Percentiles rank a stretch among this genome's conserved stretches.
Evolutionary conservation across 2,888 invertebrate species (phyloP).

Genomic region (Schizotus pectinicornis): DNA sequence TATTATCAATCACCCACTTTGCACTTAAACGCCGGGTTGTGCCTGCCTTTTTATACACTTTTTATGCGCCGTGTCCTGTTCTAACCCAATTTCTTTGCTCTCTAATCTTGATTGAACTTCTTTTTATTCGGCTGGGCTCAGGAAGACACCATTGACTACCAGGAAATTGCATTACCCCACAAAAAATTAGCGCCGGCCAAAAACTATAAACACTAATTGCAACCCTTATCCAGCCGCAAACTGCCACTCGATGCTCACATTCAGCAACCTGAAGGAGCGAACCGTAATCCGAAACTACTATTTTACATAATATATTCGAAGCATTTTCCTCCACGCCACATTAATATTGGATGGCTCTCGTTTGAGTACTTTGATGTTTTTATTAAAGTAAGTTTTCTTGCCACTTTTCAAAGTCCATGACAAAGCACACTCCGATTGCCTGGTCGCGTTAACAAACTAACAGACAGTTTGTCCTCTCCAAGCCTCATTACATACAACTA

Average conservation of each 20-base stretch:
- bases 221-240: not conserved
- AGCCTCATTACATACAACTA: too few relatives aligned
- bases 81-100: slow-evolving; percentile 40
- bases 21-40: slow-evolving; percentile 39
- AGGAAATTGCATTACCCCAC: slow-evolving; percentile 24
- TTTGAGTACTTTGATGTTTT: too few relatives aligned
- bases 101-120: slow-evolving; percentile 45
- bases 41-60: slow-evolving; percentile 40
- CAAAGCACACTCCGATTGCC: too few relatives aligned
- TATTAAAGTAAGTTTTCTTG: not conserved
- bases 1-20: slow-evolving; percentile 44
- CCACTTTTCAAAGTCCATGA: not conserved
- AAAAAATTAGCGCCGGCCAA: slow-evolving; percentile 13
- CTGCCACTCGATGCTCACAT: too few relatives aligned
- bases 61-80: slow-evolving; percentile 33
- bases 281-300: too few relatives aligned
- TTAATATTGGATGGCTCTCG: too few relatives aligned
- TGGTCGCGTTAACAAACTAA: too few relatives aligned
- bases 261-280: too few relatives aligned
- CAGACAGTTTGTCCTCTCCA: too few relatives aligned
- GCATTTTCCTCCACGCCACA: not conserved
- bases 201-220: slow-evolving; percentile 27
- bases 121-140: slow-evolving; percentile 35
- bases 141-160: slow-evolving; percentile 29
- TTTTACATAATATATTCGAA: not conserved